phyloP scores from a whole-genome alignment of 53 echinoderm and acorn worm genomes.

The Glandiceps talaboti region DNA sequence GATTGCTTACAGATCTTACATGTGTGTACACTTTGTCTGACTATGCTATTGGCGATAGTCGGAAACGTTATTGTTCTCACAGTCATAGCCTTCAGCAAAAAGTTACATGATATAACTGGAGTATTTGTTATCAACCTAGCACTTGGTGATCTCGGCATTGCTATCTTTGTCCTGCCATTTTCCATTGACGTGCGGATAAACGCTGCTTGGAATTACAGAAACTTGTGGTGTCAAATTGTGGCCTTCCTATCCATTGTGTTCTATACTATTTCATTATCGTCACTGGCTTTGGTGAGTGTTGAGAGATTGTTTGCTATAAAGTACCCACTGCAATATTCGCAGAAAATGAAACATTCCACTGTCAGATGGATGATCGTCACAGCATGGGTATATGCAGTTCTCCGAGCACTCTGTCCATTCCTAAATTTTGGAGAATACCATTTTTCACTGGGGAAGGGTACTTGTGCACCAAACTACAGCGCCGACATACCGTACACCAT shows the following conservation, averaged over 20 bases:
- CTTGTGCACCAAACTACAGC: constrained; percentile 50
- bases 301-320: constrained; percentile 78
- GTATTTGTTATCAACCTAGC: constrained; percentile 75
- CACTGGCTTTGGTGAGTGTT: constrained; percentile 49
- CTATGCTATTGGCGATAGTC: constrained; percentile 35
- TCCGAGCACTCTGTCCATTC: constrained; percentile 47
- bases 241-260: constrained; percentile 51
- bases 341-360: constrained; percentile 37
- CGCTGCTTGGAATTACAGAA: constrained; percentile 21
- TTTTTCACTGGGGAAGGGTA: constrained; percentile 33
- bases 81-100: constrained; percentile 43
- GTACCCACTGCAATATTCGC: constrained; percentile 72
- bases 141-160: constrained; percentile 40
- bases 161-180: constrained; percentile 54
- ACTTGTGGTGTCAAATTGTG: constrained; percentile 27
- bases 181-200: constrained; percentile 28
- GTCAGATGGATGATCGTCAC: constrained; percentile 20
- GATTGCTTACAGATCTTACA: neutral
- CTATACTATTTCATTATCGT: constrained; percentile 66
- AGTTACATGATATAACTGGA: constrained; percentile 81
- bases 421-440: constrained; percentile 24
- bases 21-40: constrained; percentile 20
- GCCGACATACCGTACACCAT: constrained; percentile 36
- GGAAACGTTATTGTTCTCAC: constrained; percentile 65
- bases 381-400: constrained; percentile 40